Conservation (phyloP, 2,113 vertebrate species). For the Craseonycteris thonglongyai region DNA sequence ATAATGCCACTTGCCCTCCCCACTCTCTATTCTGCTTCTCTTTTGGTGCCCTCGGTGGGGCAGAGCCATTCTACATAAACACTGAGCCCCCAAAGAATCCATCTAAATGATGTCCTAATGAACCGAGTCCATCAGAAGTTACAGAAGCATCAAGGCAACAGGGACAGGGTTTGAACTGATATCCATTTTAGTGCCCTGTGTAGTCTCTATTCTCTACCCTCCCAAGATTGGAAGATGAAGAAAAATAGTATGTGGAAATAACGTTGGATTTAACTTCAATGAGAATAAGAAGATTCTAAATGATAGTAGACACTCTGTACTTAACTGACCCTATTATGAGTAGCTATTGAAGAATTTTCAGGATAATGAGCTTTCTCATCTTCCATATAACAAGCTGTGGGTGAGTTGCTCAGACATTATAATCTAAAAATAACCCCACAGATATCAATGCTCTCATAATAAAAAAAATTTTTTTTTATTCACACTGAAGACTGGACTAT, state of each 20-base stretch:
- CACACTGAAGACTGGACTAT: background rate
- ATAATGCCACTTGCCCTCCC: background rate
- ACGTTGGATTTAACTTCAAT: slow-evolving; percentile 10
- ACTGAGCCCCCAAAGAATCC: background rate
- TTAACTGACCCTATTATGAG: slow-evolving; percentile 67
- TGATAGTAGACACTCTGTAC: slow-evolving; percentile 53
- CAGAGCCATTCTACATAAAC: background rate
- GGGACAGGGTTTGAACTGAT: background rate
- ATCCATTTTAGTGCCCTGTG: background rate
- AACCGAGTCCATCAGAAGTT: background rate
- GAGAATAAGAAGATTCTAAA: slow-evolving; percentile 45
- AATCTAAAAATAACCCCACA: background rate
- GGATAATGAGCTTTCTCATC: slow-evolving; percentile 63
- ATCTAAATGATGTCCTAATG: background rate
- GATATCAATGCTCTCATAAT: background rate
- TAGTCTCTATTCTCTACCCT: background rate
- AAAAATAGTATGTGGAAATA: slow-evolving; percentile 38
- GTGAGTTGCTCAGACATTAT: slow-evolving; percentile 13
- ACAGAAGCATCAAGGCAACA: background rate
- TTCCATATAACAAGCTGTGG: slow-evolving; percentile 60
- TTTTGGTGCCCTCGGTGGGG: background rate
- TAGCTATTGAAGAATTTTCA: slow-evolving; percentile 68
- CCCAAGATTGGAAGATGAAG: background rate
- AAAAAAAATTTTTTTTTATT: too few species aligned
- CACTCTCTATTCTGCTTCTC: background rate